A percentile compares a stretch with the other conserved stretches of the same genome.
Evolutionary conservation across 2,797 vertebrate species (phyloP).

Genomic region (Myiotriccus ornatus): DNA sequence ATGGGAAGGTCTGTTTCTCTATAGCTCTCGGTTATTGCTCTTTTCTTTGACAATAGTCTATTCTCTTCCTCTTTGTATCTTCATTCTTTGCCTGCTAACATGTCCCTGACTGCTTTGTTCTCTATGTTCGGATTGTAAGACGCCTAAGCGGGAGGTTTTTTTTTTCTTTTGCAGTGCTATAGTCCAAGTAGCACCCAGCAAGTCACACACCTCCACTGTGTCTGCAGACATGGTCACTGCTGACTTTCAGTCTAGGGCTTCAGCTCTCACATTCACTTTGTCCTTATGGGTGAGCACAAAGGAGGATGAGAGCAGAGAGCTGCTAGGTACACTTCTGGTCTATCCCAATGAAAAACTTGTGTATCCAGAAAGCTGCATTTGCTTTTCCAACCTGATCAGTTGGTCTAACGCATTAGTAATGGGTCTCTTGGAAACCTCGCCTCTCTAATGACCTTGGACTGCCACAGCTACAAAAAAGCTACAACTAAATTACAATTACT

Average conservation of each 20-base stretch:
- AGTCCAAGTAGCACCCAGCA: neutral
- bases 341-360: neutral
- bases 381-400: neutral
- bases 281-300: neutral
- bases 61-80: neutral
- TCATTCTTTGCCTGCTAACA: neutral
- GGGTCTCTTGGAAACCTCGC: neutral
- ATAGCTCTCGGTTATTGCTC: neutral
- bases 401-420: neutral
- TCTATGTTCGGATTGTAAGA: neutral
- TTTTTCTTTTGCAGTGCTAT: neutral
- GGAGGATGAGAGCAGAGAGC: neutral
- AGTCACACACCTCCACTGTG: neutral
- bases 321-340: neutral
- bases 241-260: neutral
- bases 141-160: neutral
- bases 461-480: constrained; percentile 5
- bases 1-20: neutral
- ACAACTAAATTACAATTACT: constrained; percentile 12
- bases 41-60: neutral
- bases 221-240: fast-evolving
- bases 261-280: neutral
- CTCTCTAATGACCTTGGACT: neutral
- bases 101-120: neutral
- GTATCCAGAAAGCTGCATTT: neutral